Evolutionary conservation across 2,888 invertebrate genomes (phyloP), one percentile per base, ranked within the genome.

Genomic region (Leptinotarsa rubiginosa): DNA sequence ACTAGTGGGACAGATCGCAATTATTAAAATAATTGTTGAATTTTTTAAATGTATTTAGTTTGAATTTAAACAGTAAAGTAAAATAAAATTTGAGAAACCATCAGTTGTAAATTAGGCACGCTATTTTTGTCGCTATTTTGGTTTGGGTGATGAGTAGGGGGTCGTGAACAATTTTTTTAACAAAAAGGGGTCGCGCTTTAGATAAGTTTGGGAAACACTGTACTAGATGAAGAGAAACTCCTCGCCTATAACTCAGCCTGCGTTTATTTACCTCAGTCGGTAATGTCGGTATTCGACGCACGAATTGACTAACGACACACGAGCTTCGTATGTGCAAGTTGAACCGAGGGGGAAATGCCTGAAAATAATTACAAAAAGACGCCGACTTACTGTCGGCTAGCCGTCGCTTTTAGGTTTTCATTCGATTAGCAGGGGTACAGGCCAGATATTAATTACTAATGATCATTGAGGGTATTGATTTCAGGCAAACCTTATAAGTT

Each of bases 351-450:
- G 54, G 68, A 47, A 31, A 68, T 68, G 68, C 22, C 69, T 69
- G 69, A 56, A 69, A 69, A 69, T 69, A 69, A 69, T 69, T 56
- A 69, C 56, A 69, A 69, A 69, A 69, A 56, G 69, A 69, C 56
- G 69, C 69, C 69, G 69, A 41, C 56, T 47, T 41, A 31, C 41
- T n/a, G 62, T n/a, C 62, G 62, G 41, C 62, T 41, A 31, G 31
- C 15, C n/a, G 31, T 62, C 62, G 62, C 31, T 62, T 62, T 62
- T 18, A n/a, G 62, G 62, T 20, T 62, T 62, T 62, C 41, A 62
- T 62, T 62, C n/a, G n/a, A 62, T 62, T 18, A 41, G 15, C 62
- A n/a, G 10, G 25, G 41, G 41, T 31, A 16, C 62, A 13, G 62
- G n/a, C 25, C 31, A 62, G 31, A 62, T 41, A 56, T 18, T 54